Evolutionary conservation across 2,888 invertebrate species (phyloP), one percentile per base, ranked within the genome.

Genomic region (Parnassius orleans): DNA sequence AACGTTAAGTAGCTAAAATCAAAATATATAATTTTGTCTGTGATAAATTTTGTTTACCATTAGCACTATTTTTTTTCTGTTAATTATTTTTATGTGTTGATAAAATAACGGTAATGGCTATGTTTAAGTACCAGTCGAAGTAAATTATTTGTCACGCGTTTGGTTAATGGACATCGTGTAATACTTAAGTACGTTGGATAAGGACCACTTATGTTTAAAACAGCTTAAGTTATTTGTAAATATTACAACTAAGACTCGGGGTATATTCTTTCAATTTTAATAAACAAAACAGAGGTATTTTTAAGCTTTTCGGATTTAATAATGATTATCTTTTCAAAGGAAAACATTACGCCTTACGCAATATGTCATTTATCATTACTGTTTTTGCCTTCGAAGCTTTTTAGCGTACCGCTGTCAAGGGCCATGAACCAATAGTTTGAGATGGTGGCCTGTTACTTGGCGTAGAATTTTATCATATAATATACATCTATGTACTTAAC

Each of bases 211-310:
- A 41, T 48, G 47, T 48, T 55, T 58, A 46, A 61, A 50, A 33
- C 53, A 57, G 15, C 53, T 53, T 61, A 57, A 61, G 57, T 11
- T 57, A 44, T 62, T 53, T 58, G 53, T 57, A 57, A 58, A 53
- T 58, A 53, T 24, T 24, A 48, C 42, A 33, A 9, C 15, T 11
- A 24, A 47, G 42, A 19, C 15, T 59, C n/a, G 43, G 51, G 7
- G n/a, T 46, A 9, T 33, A 14, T 58, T n/a, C 19, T 9, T 10
- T 1, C 14, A n/a, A 24, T 52, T 24, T 52, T 58, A 14, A 58
- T 43, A 52, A 58, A 52, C 44, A 46, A 58, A 51, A 33, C 33
- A 5, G 7, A 33, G 5, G 52, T 11, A 10, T 46, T 12, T n/a
- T 12, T 3, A 46, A 7, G 5, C 12, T 46, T 46, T 11, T 12